A percentile compares a stretch with the other conserved stretches of the same genome.
These are phyloP conservation scores for Blomia tropicalis DNA, from an alignment of 2,888 invertebrate species.

Conservation along the genomic window DNA sequence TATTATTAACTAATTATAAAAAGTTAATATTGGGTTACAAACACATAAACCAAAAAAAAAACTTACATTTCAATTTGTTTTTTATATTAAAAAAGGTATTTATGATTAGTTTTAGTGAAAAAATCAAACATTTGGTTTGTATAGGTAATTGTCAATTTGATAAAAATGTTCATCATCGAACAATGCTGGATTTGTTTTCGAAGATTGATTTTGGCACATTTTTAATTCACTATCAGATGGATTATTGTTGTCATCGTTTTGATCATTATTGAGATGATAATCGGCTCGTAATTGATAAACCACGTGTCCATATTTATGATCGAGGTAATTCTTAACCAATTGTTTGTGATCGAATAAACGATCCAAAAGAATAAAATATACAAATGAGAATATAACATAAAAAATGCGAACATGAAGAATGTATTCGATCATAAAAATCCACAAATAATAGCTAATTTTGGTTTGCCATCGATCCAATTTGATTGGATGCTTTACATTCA, in stretches of 20 bases:
- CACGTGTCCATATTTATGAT: constrained; percentile 11
- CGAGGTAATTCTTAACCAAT: constrained; percentile 3
- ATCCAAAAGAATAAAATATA: constrained; percentile 16
- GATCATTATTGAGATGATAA: not conserved
- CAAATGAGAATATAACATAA: constrained; percentile 10
- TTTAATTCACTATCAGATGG: not conserved
- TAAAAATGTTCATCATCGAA: not conserved
- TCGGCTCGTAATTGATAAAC: constrained; percentile 7
- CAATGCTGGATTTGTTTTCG: too few relatives aligned
- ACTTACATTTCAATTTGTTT: too few relatives aligned
- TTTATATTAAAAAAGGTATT: too few relatives aligned
- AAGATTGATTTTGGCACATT: not conserved
- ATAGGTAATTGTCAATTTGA: constrained; percentile 9
- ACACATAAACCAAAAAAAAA: too few relatives aligned
- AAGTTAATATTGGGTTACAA: too few relatives aligned
- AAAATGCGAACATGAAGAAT: constrained; percentile 13
- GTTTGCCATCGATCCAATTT: not conserved
- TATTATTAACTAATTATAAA: too few relatives aligned
- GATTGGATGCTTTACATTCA: constrained; percentile 19
- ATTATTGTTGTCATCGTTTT: too few relatives aligned
- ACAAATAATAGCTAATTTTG: constrained; percentile 16
- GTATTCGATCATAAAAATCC: constrained; percentile 19
- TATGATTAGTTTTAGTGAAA: not conserved
- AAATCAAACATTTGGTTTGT: not conserved
- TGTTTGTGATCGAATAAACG: not conserved